Conservation (phyloP, 2,797 vertebrate genomes). For the Distichodus sexfasciatus region DNA sequence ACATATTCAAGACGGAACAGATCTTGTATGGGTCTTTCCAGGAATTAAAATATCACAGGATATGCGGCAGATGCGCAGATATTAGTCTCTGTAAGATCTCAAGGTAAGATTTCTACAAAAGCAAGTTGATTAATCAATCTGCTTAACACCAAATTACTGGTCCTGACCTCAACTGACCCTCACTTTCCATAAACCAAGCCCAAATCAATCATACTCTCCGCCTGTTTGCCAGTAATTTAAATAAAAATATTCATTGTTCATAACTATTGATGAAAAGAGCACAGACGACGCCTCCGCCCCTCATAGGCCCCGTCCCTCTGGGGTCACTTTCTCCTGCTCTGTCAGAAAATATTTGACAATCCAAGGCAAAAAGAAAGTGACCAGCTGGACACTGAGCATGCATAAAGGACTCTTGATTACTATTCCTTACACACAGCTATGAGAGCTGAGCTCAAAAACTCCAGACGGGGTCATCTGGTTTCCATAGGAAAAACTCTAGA, state of each 20-base stretch:
- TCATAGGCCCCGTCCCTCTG: neutral
- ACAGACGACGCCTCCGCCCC: neutral
- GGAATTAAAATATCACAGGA: no score
- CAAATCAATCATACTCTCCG: neutral
- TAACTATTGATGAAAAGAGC: neutral
- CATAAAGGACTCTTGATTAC: slow-evolving; percentile 27
- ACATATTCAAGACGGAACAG: no score
- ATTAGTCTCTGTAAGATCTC: no score
- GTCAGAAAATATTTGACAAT: slow-evolving; percentile 17
- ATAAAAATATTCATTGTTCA: neutral
- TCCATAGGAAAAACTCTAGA: neutral
- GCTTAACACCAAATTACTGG: no score
- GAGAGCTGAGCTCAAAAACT: neutral
- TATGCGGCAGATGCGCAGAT: no score
- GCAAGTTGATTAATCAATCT: no score
- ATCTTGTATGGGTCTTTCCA: no score
- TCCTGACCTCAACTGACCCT: no score
- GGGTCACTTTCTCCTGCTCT: neutral
- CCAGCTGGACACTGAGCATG: slow-evolving; percentile 33
- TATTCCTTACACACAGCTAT: slow-evolving; percentile 30
- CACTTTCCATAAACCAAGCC: neutral
- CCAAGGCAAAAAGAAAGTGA: slow-evolving; percentile 29
- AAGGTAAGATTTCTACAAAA: no score
- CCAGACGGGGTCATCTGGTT: neutral
- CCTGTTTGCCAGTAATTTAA: neutral